Conservation (phyloP, 92 coral and sea anemone genomes). For the Blastomussa wellsi region DNA sequence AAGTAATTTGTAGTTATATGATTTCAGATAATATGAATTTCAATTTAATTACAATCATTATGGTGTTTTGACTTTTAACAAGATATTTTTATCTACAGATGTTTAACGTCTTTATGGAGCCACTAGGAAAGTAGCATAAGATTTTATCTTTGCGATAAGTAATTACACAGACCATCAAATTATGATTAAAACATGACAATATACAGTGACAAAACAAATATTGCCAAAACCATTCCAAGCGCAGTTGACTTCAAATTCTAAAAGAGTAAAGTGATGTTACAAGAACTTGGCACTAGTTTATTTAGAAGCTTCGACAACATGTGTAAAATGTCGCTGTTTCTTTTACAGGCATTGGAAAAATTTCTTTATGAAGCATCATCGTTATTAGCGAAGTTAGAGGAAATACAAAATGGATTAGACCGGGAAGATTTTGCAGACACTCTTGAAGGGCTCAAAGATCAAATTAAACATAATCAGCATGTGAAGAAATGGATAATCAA, state of each 20-base stretch:
- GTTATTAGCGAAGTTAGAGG: conserved; percentile 90
- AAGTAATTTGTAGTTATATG: too few species aligned
- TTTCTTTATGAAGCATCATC: conserved; percentile 98
- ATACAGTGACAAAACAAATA: background rate
- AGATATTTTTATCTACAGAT: conserved; percentile 10
- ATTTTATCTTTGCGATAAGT: conserved; percentile 8
- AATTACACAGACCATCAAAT: conserved; percentile 1
- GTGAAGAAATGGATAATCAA: conserved; percentile 97
- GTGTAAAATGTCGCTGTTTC: conserved; percentile 13
- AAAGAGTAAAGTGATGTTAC: conserved; percentile 3
- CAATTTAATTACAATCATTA: background rate
- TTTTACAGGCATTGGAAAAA: conserved; percentile 92
- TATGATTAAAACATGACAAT: conserved; percentile 29
- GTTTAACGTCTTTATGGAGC: background rate
- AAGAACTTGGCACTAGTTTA: background rate
- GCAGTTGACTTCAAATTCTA: background rate
- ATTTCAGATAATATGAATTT: conserved; percentile 4
- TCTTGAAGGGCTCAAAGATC: conserved; percentile 83
- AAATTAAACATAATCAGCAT: conserved; percentile 93
- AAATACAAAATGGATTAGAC: conserved; percentile 91
- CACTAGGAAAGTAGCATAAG: conserved; percentile 33
- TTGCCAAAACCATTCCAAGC: background rate
- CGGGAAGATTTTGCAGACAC: conserved; percentile 88
- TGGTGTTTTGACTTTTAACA: background rate
- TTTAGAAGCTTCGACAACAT: conserved; percentile 9